A percentile compares a stretch with the other conserved stretches of the same genome.
Evolutionary conservation across 2,113 vertebrate species (phyloP).

Genomic region (Aptenodytes patagonicus): DNA sequence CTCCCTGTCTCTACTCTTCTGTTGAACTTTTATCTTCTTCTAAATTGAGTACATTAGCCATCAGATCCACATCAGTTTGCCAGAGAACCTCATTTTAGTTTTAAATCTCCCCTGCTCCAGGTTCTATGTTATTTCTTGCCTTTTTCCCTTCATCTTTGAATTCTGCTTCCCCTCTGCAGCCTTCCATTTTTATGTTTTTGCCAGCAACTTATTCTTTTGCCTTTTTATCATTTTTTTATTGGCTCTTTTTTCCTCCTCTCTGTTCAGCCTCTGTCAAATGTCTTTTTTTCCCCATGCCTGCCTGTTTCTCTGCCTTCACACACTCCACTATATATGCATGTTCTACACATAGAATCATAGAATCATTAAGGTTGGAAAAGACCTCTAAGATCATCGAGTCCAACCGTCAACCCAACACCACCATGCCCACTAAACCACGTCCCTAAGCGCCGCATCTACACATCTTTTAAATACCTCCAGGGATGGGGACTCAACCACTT

Average conservation of each 20-base stretch:
- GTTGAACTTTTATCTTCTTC: not conserved
- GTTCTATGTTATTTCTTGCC: not conserved
- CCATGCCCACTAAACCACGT: too few species aligned
- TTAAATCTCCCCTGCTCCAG: not conserved
- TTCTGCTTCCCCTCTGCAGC: not conserved
- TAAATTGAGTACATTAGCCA: not conserved
- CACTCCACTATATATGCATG: not conserved
- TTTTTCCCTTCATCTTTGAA: not conserved
- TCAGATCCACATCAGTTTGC: not conserved
- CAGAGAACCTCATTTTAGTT: not conserved
- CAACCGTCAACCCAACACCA: too few species aligned
- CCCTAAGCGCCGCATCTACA: too few species aligned
- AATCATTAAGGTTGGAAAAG: too few species aligned
- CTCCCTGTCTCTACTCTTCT: not conserved
- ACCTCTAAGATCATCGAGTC: too few species aligned
- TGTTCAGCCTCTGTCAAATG: not conserved
- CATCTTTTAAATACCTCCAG: too few species aligned
- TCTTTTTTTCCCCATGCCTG: not conserved
- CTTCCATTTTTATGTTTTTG: not conserved
- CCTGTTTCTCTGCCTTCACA: not conserved
- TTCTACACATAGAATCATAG: not conserved
- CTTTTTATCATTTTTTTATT: not conserved
- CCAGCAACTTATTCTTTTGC: not conserved
- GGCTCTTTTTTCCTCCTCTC: not conserved
- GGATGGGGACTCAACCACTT: too few species aligned